Evolutionary conservation across 2,888 invertebrate species (phyloP), one percentile per base, ranked within the genome.

Genomic region (Caenorhabditis becei): DNA sequence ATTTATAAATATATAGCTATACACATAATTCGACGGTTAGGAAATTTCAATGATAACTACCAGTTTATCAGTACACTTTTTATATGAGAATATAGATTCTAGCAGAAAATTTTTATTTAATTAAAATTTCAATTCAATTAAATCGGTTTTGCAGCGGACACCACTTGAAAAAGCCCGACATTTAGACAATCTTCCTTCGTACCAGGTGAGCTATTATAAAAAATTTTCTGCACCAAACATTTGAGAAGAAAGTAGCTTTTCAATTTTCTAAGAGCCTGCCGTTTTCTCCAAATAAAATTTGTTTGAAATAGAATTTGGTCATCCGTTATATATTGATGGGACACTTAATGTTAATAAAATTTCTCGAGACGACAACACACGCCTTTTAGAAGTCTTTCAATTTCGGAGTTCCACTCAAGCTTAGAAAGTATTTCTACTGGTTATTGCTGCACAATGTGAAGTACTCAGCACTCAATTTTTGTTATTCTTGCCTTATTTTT

Each of bases 111-210:
- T 41, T 16, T 41, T 41, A 10, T 14, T 2, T 41, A 41, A 10
- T 16, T 41, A 41, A 41, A 16, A 10, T 41, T 24, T 2, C 14
- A 59, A 37, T 28, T 23, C 0, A 53, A 51, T 18, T 18, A 23
- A 58, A 37, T 56, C 65, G 14, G 14, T 71, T 70, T 89, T 91
- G 83, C 86, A 91, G 91, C 86, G 91, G 65, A 86, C 89, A 74
- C 89, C 89, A 74, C 83, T 90, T 82, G 91, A 91, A 81, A 91
- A 91, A 82, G 86, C 87, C 28, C 87, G 90, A 78, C 91, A 91
- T 80, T 82, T 91, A 67, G 91, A 91, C 80, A 89, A 89, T 70
- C 86, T 91, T 70, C 91, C 91, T 56, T 87, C 90, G 44, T 91
- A 91, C 82, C 91, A 91, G 86, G 90, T 89, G 63, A 65, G 86